Evolutionary conservation across 2,113 vertebrate species (phyloP).

Genomic region (Agapornis roseicollis): DNA sequence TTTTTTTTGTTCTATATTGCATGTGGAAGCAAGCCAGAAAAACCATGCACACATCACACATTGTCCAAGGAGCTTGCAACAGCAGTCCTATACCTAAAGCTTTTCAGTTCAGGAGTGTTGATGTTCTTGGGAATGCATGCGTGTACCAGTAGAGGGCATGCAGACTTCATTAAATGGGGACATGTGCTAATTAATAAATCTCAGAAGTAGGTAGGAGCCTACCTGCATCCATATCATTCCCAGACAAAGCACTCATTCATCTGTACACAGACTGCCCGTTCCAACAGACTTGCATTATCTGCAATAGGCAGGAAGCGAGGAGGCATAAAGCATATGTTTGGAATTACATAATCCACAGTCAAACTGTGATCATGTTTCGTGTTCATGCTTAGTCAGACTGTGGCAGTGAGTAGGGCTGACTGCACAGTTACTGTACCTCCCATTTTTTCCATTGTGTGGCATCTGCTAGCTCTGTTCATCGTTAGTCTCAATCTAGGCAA

Average conservation of each 20-base stretch:
- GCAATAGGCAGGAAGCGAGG: conserved; percentile 11
- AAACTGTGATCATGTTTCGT: conserved; percentile 18
- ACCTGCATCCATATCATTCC: not conserved
- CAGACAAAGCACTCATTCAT: not conserved
- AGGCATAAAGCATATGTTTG: conserved; percentile 4
- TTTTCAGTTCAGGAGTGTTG: rapidly evolving
- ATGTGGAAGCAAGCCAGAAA: not conserved
- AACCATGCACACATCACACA: rapidly evolving
- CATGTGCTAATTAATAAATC: conserved; percentile 37
- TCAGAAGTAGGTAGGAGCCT: not conserved
- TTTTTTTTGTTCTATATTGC: rapidly evolving
- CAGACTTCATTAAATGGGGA: conserved; percentile 44
- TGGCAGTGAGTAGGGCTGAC: conserved; percentile 53
- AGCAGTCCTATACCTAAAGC: not conserved
- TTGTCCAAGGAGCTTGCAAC: not conserved
- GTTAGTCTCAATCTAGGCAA: not conserved
- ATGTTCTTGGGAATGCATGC: not conserved
- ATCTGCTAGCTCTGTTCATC: conserved; percentile 33
- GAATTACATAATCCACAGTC: conserved; percentile 9
- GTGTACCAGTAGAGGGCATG: conserved; percentile 63
- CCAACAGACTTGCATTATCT: not conserved
- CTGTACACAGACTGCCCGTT: not conserved
- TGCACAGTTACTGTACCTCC: conserved; percentile 36
- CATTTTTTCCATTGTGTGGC: conserved; percentile 29
- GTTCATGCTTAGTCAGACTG: conserved; percentile 61